A percentile compares a stretch with the other conserved stretches of the same genome.
Evolutionary conservation across 92 coral and sea anemone genomes (phyloP).

Genomic region (Isaurus tuberculatus): DNA sequence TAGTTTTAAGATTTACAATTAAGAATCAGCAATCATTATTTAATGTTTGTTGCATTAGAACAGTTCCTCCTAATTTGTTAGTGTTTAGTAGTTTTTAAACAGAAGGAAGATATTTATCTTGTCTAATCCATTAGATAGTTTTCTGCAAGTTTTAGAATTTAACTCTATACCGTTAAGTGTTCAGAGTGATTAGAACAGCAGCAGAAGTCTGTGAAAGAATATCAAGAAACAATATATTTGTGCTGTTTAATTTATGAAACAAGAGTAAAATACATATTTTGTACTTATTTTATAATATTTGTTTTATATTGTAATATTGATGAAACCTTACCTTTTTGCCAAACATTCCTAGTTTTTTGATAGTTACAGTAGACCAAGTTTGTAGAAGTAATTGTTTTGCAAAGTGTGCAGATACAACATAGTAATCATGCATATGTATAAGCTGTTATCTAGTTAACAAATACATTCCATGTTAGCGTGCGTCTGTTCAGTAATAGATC

Average conservation of each 20-base stretch:
- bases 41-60: too few species aligned
- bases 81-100: background rate
- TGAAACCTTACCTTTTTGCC: background rate
- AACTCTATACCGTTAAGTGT: background rate
- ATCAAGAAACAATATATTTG: constrained; percentile 9
- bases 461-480: too few species aligned
- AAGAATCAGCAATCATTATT: background rate
- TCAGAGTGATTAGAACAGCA: background rate
- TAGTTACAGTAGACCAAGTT: too few species aligned
- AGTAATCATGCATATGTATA: background rate
- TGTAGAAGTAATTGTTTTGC: too few species aligned
- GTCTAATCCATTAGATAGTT: constrained; percentile 32
- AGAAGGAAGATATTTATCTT: constrained; percentile 26
- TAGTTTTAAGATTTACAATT: constrained; percentile 10
- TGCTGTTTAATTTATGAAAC: constrained; percentile 39
- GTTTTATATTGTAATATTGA: constrained; percentile 15
- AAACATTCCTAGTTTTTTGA: background rate
- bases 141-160: constrained; percentile 21
- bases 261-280: constrained; percentile 5
- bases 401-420: background rate
- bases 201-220: background rate
- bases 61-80: too few species aligned
- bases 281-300: constrained; percentile 44
- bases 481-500: too few species aligned
- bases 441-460: too few species aligned